Percentiles rank a stretch among this genome's conserved stretches.
These are phyloP conservation scores for Synanthedon myopaeformis DNA, from an alignment of 2,888 invertebrate genomes.

Conservation along the genomic window DNA sequence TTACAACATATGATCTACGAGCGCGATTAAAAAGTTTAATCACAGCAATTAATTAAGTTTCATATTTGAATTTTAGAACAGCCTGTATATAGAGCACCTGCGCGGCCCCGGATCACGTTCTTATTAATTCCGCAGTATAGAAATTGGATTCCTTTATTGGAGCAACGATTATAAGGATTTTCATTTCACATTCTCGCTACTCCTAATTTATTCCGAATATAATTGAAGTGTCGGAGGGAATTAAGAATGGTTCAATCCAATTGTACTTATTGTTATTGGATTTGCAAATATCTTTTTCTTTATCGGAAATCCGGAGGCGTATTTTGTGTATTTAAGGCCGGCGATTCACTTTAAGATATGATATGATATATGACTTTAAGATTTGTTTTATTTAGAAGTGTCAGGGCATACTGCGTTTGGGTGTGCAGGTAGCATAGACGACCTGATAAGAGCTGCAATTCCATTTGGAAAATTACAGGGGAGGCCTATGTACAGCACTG, in stretches of 20 bases:
- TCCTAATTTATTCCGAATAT: constrained; percentile 48
- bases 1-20: too few species aligned
- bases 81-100: constrained; percentile 26
- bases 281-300: neutral
- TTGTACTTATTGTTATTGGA: neutral
- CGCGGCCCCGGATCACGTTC: constrained; percentile 25
- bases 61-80: constrained; percentile 4
- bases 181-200: constrained; percentile 32
- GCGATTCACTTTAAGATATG: too few species aligned
- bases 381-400: too few species aligned
- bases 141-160: constrained; percentile 50
- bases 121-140: constrained; percentile 45
- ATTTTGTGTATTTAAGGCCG: neutral
- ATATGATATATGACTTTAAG: too few species aligned
- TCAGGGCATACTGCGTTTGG: too few species aligned
- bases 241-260: constrained; percentile 8
- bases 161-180: constrained; percentile 43
- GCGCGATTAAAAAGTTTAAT: too few species aligned
- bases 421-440: too few species aligned
- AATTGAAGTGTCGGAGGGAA: constrained; percentile 31
- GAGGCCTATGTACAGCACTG: too few species aligned
- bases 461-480: too few species aligned
- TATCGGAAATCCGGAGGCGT: neutral
- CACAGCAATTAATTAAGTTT: too few species aligned
- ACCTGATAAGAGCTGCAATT: too few species aligned